Percentiles rank a stretch among this genome's conserved stretches.
Conservation (phyloP, 2,888 invertebrate species). For the Urechis unicinctus region DNA sequence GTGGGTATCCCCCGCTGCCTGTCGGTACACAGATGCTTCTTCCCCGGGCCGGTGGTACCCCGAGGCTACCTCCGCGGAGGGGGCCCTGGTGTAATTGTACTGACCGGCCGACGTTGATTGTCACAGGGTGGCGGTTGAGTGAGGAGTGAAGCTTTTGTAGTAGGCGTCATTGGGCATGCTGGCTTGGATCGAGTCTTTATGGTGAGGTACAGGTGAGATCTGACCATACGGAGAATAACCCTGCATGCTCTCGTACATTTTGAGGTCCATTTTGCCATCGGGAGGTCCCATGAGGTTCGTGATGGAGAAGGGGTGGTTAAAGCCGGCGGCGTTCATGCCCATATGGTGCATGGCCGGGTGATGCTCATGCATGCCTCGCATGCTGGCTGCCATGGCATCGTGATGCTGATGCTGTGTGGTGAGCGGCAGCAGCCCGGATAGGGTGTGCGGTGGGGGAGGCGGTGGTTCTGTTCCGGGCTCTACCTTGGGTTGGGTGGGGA, state of each 20-base stretch:
- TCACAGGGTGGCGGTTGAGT: not conserved
- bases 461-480: conserved; percentile 4
- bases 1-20: too few species aligned
- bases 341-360: not conserved
- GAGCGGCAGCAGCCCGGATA: not conserved
- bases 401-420: not conserved
- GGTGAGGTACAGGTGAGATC: not conserved
- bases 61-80: too few species aligned
- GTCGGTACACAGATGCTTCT: too few species aligned
- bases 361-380: not conserved
- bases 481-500: not conserved
- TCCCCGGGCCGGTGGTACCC: too few species aligned
- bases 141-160: not conserved
- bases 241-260: conserved; percentile 66
- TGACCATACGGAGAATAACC: not conserved
- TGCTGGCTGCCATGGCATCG: not conserved
- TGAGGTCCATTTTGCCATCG: conserved; percentile 81
- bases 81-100: too few species aligned
- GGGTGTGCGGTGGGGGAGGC: conserved; percentile 3
- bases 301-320: conserved; percentile 87
- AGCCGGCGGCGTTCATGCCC: conserved; percentile 16
- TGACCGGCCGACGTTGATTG: too few species aligned
- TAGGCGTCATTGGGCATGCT: not conserved
- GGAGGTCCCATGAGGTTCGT: conserved; percentile 70
- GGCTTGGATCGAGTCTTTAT: not conserved